These are phyloP conservation scores for Brachyptera putata DNA, from an alignment of 2,888 invertebrate species.

Conservation along the genomic window DNA sequence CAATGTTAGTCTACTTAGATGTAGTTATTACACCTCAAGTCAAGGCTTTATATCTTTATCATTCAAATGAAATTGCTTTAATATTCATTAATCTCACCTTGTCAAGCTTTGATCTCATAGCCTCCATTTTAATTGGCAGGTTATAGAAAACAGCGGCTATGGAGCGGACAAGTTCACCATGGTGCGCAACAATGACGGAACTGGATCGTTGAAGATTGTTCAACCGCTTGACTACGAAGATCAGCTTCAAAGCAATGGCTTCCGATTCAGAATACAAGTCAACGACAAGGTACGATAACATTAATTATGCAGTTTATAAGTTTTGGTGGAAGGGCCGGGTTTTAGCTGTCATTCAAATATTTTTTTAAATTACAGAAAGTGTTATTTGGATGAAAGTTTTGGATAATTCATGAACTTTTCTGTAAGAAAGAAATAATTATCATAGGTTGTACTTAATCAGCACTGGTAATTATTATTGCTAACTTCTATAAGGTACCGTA, in stretches of 20 bases:
- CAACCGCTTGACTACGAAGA: constrained; percentile 95
- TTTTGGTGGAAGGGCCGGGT: background rate
- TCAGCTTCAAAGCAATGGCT: constrained; percentile 89
- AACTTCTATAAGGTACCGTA: no score
- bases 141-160: constrained; percentile 89
- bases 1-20: no score
- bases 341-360: background rate
- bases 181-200: constrained; percentile 94
- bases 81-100: no score
- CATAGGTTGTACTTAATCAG: no score
- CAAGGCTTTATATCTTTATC: no score
- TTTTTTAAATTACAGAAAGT: no score
- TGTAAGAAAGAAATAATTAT: background rate
- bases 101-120: no score
- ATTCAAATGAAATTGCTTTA: no score
- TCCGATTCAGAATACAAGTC: constrained; percentile 90
- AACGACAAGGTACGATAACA: constrained; percentile 64
- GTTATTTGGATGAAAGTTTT: no score
- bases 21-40: no score
- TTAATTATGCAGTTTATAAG: background rate
- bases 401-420: no score
- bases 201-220: constrained; percentile 90
- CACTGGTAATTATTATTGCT: background rate
- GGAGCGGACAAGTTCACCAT: constrained; percentile 96
- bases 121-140: no score